A percentile compares a stretch with the other conserved stretches of the same genome.
These are phyloP conservation scores for Cynopterus sphinx DNA, from an alignment of 2,797 vertebrate species.

Conservation along the genomic window DNA sequence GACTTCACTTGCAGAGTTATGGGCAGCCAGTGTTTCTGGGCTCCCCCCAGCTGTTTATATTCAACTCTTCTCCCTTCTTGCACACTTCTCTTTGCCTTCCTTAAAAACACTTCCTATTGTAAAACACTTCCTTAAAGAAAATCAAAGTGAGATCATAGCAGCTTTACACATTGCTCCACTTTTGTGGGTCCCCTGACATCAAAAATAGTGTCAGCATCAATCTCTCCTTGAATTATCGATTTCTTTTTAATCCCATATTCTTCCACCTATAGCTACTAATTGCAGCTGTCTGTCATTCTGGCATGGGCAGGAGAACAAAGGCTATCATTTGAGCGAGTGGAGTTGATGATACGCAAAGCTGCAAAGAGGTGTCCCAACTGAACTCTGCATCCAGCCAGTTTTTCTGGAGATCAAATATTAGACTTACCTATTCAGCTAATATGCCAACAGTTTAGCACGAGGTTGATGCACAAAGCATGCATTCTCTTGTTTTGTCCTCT, in stretches of 20 bases:
- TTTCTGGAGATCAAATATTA: neutral
- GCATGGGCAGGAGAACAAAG: neutral
- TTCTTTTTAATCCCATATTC: neutral
- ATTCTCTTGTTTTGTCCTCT: neutral
- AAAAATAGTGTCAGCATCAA: neutral
- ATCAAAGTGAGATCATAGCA: neutral
- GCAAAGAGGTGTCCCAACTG: neutral
- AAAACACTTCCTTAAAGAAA: neutral
- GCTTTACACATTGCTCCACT: neutral
- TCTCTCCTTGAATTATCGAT: slow-evolving; percentile 31
- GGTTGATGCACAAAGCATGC: neutral
- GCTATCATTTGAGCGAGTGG: neutral
- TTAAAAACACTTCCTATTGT: neutral
- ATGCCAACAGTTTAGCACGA: neutral
- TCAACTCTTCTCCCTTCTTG: neutral
- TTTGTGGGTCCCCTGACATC: neutral
- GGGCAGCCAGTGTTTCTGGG: no score
- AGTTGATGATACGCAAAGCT: neutral
- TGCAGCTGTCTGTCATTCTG: neutral
- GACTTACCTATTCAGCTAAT: neutral
- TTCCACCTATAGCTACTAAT: neutral
- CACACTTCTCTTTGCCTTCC: neutral
- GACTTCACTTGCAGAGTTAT: no score
- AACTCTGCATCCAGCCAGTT: neutral
- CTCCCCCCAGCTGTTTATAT: no score